These are phyloP conservation scores for Wasmannia auropunctata DNA, from an alignment of 1,140 invertebrate genomes.

Conservation along the genomic window DNA sequence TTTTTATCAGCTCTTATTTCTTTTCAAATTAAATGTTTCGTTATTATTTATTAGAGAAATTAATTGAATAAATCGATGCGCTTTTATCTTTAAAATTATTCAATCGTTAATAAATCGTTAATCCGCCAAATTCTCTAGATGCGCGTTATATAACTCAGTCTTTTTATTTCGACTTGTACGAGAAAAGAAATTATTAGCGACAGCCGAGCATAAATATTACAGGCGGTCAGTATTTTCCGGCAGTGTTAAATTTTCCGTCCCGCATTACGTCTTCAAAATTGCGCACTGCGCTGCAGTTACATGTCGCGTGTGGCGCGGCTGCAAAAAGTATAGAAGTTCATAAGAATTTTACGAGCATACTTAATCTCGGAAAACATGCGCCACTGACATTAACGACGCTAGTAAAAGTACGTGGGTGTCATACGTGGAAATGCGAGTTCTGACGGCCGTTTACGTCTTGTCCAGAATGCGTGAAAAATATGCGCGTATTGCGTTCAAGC, in stretches of 20 bases:
- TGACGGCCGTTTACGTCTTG: not conserved
- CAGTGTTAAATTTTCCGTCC: conserved; percentile 19
- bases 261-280: conserved; percentile 14
- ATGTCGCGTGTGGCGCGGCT: not conserved
- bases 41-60: not conserved
- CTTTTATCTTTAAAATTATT: not conserved
- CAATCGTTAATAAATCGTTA: not conserved
- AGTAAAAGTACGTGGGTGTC: conserved; percentile 48
- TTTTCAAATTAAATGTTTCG: not conserved
- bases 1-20: not conserved
- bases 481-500: not conserved
- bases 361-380: conserved; percentile 45
- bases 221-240: not conserved
- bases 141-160: not conserved
- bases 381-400: conserved; percentile 34
- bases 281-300: not conserved
- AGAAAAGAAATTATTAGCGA: conserved; percentile 2
- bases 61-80: not conserved
- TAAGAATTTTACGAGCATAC: conserved; percentile 37
- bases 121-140: not conserved
- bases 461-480: conserved; percentile 6
- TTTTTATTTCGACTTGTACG: not conserved
- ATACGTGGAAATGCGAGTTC: conserved; percentile 4
- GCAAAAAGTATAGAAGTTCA: conserved; percentile 14
- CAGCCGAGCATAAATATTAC: not conserved